These are phyloP conservation scores for Pammene aurita DNA, from an alignment of 2,888 invertebrate genomes.

Conservation along the genomic window DNA sequence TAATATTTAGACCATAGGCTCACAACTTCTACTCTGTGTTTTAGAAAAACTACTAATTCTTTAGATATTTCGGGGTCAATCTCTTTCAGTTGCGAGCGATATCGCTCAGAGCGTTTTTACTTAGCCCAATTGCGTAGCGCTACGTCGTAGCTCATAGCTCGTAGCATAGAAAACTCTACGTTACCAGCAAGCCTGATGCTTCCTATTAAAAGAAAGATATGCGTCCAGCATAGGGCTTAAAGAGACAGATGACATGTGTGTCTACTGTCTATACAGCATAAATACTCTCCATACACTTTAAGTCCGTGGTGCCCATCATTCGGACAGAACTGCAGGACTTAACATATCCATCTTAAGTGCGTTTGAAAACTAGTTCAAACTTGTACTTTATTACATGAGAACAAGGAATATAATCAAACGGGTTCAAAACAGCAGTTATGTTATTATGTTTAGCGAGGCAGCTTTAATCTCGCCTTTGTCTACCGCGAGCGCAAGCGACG, in stretches of 20 bases:
- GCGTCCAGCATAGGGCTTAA: neutral
- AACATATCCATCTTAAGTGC: neutral
- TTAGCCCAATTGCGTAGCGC: too few relatives aligned
- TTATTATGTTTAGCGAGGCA: neutral
- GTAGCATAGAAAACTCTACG: too few relatives aligned
- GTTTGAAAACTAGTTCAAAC: neutral
- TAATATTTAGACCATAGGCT: too few relatives aligned
- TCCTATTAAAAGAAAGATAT: neutral
- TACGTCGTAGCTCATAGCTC: too few relatives aligned
- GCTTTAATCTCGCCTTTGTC: constrained; percentile 49
- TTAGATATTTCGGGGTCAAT: too few relatives aligned
- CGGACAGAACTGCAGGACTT: constrained; percentile 4
- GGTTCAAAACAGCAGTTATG: neutral
- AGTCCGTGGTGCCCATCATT: constrained; percentile 25
- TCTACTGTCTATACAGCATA: neutral
- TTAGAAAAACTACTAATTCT: too few relatives aligned
- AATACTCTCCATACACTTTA: constrained; percentile 3
- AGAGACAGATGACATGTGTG: constrained; percentile 20
- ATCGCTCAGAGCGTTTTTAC: too few relatives aligned
- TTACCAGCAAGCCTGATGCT: too few relatives aligned
- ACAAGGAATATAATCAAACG: neutral
- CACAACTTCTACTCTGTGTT: too few relatives aligned
- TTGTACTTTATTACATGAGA: neutral
- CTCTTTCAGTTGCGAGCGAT: too few relatives aligned
- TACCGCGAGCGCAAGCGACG: constrained; percentile 25